Evolutionary conservation across 2,113 vertebrate genomes (phyloP).

Genomic region (Oreotragus oreotragus): DNA sequence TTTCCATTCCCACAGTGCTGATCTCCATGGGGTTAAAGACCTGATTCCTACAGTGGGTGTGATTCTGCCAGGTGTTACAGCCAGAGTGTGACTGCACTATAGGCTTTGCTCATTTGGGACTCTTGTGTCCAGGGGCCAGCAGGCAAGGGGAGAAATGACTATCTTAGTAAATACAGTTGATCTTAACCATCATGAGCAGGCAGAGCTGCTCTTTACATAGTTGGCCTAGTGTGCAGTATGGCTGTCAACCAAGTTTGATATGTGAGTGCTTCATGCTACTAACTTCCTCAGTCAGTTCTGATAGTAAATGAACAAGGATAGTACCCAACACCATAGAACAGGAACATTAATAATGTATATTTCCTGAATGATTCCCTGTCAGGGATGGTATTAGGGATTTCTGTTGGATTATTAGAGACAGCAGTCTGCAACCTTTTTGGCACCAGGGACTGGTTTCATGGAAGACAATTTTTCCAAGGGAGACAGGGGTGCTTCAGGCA

Average conservation of each 20-base stretch:
- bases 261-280: not conserved
- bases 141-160: not conserved
- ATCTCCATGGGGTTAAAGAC: not conserved
- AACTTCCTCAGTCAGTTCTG: not conserved
- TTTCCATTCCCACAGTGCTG: not conserved
- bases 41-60: not conserved
- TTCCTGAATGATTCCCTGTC: not conserved
- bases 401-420: not conserved
- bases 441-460: not conserved
- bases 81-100: not conserved
- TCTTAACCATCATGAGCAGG: not conserved
- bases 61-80: not conserved
- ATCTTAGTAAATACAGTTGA: not conserved
- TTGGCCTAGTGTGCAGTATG: not conserved
- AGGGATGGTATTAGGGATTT: not conserved
- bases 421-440: not conserved
- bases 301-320: not conserved
- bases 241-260: not conserved
- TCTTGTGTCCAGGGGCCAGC: not conserved
- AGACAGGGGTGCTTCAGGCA: not conserved
- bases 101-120: not conserved
- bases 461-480: not conserved
- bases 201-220: not conserved
- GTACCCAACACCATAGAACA: not conserved
- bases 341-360: not conserved